These are phyloP conservation scores for Ptilodon capucinus DNA, from an alignment of 2,888 invertebrate species.

Conservation along the genomic window DNA sequence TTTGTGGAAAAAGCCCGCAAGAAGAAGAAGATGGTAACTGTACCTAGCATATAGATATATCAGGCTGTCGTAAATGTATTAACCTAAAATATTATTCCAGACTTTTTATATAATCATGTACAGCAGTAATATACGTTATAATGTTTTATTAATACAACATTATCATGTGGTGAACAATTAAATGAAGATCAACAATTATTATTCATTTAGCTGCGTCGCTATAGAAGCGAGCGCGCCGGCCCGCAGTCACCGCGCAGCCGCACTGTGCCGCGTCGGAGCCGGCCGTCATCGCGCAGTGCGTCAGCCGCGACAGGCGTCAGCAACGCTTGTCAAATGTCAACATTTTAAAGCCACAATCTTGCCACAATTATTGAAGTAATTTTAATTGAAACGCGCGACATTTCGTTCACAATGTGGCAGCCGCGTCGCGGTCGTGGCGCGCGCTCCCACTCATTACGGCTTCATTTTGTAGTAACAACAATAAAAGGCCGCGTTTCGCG, in stretches of 20 bases:
- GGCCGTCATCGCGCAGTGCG: slow-evolving; percentile 18
- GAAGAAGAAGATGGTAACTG: too few species aligned
- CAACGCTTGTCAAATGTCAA: slow-evolving; percentile 76
- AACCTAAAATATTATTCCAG: too few species aligned
- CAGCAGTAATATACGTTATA: slow-evolving; percentile 8
- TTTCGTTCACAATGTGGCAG: slow-evolving; percentile 54
- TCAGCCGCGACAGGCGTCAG: slow-evolving; percentile 63
- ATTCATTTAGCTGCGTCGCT: slow-evolving; percentile 21
- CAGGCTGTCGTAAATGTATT: too few species aligned
- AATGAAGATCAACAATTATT: slow-evolving; percentile 24
- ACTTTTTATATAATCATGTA: not conserved
- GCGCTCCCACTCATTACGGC: slow-evolving; percentile 73
- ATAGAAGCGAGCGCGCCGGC: slow-evolving; percentile 17
- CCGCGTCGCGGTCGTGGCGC: slow-evolving; percentile 27
- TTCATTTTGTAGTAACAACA: slow-evolving; percentile 80
- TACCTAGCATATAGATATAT: too few species aligned
- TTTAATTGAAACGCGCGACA: slow-evolving; percentile 76
- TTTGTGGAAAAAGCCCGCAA: too few species aligned
- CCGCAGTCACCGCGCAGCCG: slow-evolving; percentile 26
- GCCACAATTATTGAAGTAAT: slow-evolving; percentile 72
- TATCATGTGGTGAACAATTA: slow-evolving; percentile 20
- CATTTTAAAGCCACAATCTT: slow-evolving; percentile 67
- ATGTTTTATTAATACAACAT: slow-evolving; percentile 12
- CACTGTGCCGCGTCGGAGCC: slow-evolving; percentile 23
- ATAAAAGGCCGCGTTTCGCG: slow-evolving; percentile 52